These are phyloP conservation scores for Papilio polyxenes DNA, from an alignment of 1,140 invertebrate species.

Conservation along the genomic window DNA sequence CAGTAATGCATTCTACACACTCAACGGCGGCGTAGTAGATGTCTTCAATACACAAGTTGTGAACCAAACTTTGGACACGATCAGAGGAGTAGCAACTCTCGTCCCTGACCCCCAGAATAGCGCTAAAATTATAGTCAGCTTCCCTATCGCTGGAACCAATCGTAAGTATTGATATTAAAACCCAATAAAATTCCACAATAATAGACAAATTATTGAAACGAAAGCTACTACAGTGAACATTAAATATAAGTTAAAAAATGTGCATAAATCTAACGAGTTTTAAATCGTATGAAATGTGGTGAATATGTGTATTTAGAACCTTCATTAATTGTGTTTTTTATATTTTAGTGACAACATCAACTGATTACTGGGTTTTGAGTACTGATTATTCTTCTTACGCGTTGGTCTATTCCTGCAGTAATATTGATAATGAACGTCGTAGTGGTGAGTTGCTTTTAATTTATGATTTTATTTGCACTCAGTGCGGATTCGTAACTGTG, in stretches of 20 bases:
- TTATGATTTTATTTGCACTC: constrained; percentile 40
- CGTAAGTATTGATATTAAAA: constrained; percentile 49
- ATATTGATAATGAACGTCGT: constrained; percentile 53
- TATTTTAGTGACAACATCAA: constrained; percentile 48
- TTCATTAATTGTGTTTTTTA: constrained; percentile 5
- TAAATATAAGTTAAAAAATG: constrained; percentile 18
- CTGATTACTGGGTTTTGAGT: constrained; percentile 74
- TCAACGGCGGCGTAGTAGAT: constrained; percentile 44
- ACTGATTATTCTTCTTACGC: constrained; percentile 67
- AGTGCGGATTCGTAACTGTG: not conserved
- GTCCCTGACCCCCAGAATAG: constrained; percentile 45
- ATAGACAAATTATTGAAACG: not conserved
- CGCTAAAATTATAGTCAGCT: constrained; percentile 63
- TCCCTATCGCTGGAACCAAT: constrained; percentile 59
- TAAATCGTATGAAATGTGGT: no score
- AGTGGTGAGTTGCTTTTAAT: constrained; percentile 49
- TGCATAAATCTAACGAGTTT: not conserved
- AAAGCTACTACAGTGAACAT: not conserved
- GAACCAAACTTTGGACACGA: constrained; percentile 53
- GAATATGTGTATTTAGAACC: not conserved
- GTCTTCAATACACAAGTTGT: constrained; percentile 65
- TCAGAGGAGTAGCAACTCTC: constrained; percentile 50
- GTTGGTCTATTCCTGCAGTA: constrained; percentile 64
- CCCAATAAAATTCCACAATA: not conserved
- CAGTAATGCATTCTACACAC: constrained; percentile 53